phyloP scores from a whole-genome alignment of 2,888 invertebrate species.

The Altica lythri region DNA sequence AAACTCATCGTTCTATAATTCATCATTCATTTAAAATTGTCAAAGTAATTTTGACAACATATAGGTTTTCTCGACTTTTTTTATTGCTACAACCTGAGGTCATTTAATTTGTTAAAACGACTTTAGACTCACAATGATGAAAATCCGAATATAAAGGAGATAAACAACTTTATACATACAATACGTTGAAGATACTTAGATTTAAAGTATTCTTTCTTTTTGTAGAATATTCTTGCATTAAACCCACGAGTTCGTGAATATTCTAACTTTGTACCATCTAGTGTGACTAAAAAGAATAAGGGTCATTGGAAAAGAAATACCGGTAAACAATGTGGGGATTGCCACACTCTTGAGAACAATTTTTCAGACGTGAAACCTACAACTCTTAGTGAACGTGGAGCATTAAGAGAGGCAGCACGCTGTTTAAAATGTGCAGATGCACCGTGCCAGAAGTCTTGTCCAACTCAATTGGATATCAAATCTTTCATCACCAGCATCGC shows the following conservation, averaged over 20 bases:
- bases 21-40: too few relatives aligned
- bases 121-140: neutral
- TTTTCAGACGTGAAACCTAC: constrained; percentile 98
- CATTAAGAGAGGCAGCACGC: constrained; percentile 84
- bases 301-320: constrained; percentile 94
- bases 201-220: too few relatives aligned
- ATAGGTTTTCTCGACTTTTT: neutral
- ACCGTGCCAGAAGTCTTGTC: constrained; percentile 98
- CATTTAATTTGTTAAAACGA: neutral
- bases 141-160: constrained; percentile 3
- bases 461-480: constrained; percentile 96
- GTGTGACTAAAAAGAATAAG: constrained; percentile 83
- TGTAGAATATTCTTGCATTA: constrained; percentile 81
- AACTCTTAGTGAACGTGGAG: constrained; percentile 93
- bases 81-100: neutral
- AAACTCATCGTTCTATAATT: too few relatives aligned
- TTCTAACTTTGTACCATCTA: constrained; percentile 82
- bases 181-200: too few relatives aligned
- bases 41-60: neutral
- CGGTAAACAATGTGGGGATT: constrained; percentile 80
- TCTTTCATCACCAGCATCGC: constrained; percentile 95
- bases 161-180: too few relatives aligned
- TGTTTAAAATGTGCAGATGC: constrained; percentile 95
- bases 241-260: constrained; percentile 83
- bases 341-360: constrained; percentile 77